Evolutionary conservation across 2,113 vertebrate species (phyloP).

Genomic region (Nyctibius bracteatus): DNA sequence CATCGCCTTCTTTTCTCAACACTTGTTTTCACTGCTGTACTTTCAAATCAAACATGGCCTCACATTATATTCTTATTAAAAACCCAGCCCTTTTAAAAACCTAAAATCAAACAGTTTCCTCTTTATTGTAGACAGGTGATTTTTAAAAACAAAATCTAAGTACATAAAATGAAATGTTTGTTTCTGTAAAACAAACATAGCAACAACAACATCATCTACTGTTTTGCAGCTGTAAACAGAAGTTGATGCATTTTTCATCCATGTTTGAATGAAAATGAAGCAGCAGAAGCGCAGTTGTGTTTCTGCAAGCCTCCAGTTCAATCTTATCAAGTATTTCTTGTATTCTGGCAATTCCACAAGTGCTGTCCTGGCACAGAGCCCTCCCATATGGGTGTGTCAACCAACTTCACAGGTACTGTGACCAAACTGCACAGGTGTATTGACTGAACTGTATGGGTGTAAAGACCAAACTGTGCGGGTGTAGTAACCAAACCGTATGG

Average conservation of each 20-base stretch:
- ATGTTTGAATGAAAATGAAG: neutral
- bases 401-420: rapidly evolving
- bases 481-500: rapidly evolving
- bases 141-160: neutral
- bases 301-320: neutral
- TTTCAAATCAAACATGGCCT: neutral
- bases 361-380: neutral
- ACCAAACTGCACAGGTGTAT: rapidly evolving
- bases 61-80: neutral
- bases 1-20: neutral
- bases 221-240: neutral
- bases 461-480: rapidly evolving
- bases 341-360: neutral
- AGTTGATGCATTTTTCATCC: neutral
- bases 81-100: neutral
- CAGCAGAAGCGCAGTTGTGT: rapidly evolving
- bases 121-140: neutral
- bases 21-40: neutral
- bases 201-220: neutral
- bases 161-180: neutral
- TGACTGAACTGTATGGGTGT: rapidly evolving
- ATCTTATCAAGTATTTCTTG: neutral
- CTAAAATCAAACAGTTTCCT: neutral
- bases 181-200: neutral
- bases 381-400: rapidly evolving